These are phyloP conservation scores for Chauna torquata DNA, from an alignment of 2,113 vertebrate species.

Conservation along the genomic window DNA sequence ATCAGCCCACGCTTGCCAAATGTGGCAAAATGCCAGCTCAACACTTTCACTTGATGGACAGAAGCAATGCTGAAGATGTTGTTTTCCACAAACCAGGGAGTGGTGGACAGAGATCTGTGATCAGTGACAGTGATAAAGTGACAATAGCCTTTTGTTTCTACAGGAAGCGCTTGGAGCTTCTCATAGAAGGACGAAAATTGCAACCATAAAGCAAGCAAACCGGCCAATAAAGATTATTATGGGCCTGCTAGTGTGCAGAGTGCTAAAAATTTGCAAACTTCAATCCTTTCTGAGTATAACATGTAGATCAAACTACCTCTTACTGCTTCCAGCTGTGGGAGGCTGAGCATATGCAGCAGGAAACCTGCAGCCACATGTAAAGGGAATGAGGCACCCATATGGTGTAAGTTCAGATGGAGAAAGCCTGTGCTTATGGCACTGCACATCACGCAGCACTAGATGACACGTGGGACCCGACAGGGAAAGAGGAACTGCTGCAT, in stretches of 20 bases:
- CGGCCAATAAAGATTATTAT: background rate
- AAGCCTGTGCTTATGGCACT: background rate
- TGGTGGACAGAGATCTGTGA: background rate
- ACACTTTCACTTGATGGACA: background rate
- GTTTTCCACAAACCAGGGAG: background rate
- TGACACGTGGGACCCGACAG: rapidly evolving
- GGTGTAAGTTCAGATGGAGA: background rate
- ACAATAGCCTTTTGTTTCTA: background rate
- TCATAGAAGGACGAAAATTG: background rate
- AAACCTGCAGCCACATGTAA: background rate
- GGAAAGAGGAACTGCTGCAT: background rate
- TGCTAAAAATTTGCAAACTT: slow-evolving; percentile 27
- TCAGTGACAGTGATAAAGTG: background rate
- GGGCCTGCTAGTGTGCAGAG: background rate
- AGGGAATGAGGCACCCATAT: background rate
- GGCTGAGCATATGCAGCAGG: background rate
- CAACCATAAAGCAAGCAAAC: background rate
- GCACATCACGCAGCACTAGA: background rate
- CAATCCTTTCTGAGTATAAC: background rate
- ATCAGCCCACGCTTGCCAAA: background rate
- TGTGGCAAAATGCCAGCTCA: background rate
- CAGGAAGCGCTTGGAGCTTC: background rate
- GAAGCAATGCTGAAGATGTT: background rate
- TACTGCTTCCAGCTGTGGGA: slow-evolving; percentile 47
- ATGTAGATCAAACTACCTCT: background rate